Conservation (phyloP, 2,888 invertebrate species). For the Synanthedon myopaeformis region DNA sequence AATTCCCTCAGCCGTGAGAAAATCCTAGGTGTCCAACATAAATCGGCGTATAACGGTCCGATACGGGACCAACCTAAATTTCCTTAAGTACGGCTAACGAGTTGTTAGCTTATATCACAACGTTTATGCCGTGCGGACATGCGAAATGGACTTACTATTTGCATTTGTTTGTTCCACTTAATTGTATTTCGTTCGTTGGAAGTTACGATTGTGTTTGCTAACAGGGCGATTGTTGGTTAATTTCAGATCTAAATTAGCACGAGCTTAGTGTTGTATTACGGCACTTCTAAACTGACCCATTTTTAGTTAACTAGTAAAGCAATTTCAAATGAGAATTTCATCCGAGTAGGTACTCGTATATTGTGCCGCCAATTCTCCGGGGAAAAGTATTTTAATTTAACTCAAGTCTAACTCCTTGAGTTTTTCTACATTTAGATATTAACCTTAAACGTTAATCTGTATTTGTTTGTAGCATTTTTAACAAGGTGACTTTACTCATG, state of each 20-base stretch:
- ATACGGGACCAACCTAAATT: slow-evolving; percentile 8
- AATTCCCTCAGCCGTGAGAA: slow-evolving; percentile 1
- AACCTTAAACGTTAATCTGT: no score
- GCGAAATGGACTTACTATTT: slow-evolving; percentile 25
- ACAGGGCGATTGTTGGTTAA: neutral
- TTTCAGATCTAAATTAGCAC: neutral
- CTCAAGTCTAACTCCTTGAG: no score
- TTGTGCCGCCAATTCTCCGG: slow-evolving; percentile 2
- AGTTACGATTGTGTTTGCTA: neutral
- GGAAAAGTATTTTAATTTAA: no score
- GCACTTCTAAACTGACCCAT: no score
- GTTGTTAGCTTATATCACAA: slow-evolving; percentile 25
- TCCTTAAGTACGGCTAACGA: slow-evolving; percentile 32
- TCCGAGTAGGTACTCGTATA: neutral
- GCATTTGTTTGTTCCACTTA: slow-evolving; percentile 22
- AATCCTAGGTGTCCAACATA: slow-evolving; percentile 3
- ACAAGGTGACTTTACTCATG: no score
- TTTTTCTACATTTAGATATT: no score
- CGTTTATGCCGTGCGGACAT: slow-evolving; percentile 30
- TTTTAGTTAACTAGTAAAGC: no score
- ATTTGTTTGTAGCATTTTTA: no score
- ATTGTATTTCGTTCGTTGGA: slow-evolving; percentile 4
- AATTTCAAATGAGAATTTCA: no score
- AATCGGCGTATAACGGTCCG: slow-evolving; percentile 3
- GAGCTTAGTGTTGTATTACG: neutral